Evolutionary conservation across 1,140 invertebrate genomes (phyloP).

Genomic region (Oreohelix idahoensis): DNA sequence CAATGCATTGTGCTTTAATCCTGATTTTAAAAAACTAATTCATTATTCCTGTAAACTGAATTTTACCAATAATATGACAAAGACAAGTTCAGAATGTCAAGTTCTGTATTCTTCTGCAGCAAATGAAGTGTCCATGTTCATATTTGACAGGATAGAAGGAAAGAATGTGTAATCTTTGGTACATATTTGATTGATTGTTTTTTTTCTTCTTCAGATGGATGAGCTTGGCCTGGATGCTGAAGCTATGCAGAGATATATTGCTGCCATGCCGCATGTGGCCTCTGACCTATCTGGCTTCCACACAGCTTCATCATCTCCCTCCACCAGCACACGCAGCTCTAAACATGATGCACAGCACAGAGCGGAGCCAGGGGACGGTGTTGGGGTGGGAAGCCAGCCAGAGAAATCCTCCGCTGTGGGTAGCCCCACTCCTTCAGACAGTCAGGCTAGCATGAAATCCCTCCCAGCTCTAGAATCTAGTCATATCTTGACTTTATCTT

Average conservation of each 20-base stretch:
- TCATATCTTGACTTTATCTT: not conserved
- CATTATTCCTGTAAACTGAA: too few relatives aligned
- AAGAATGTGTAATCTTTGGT: too few relatives aligned
- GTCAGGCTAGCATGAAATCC: not conserved
- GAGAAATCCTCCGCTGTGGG: not conserved
- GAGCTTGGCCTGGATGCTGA: slow-evolving; percentile 57
- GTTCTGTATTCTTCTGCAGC: too few relatives aligned
- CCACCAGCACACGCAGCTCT: slow-evolving; percentile 5
- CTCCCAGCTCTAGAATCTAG: not conserved
- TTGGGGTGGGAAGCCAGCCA: not conserved
- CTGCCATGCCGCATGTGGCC: slow-evolving; percentile 49
- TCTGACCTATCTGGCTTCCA: slow-evolving; percentile 4
- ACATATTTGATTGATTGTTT: not conserved
- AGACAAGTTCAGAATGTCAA: too few relatives aligned
- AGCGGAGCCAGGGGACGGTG: not conserved
- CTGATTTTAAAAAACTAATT: too few relatives aligned
- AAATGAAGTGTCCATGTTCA: too few relatives aligned
- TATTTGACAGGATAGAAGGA: too few relatives aligned
- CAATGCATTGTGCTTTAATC: too few relatives aligned
- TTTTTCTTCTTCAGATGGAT: slow-evolving; percentile 39
- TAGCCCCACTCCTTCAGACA: not conserved
- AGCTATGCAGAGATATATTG: slow-evolving; percentile 57
- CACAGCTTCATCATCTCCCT: not conserved
- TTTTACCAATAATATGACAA: too few relatives aligned
- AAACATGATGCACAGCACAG: not conserved